Base-by-base conservation (phyloP, 2,888 invertebrate genomes). In the Brassicogethes aeneus region DNA sequence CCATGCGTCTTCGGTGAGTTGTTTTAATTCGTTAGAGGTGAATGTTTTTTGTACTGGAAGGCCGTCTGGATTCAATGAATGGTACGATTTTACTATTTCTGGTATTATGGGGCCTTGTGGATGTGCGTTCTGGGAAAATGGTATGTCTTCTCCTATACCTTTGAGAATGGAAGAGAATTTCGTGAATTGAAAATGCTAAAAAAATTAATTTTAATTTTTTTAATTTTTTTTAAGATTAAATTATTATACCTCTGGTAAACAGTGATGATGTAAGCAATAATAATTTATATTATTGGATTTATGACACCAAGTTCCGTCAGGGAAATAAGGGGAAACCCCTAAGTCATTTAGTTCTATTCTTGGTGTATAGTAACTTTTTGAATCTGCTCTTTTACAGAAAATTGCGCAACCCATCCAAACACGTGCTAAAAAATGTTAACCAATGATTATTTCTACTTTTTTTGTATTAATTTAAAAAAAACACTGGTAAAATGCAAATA, bases 251-350 rank as follows among this genome's bases (percentile, higher is more conserved):
- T 84, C 81, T 1, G 85, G 82, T 42, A 85, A 65, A 61, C 85
- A 86, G 54, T 83, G 82, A 61, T 85, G 84, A 51, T 82, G 80
- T 39, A 80, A 68, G 55, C 85, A 85, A 61, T 76, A 86, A 68
- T 79, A 84, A 62, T 85, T 72, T 43, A 74, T 69, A 13, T 68
- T 75, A 7, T 33, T 17, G 53, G 80, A 79, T 55, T 72, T 71
- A 61, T 86, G 83, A 59, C 86, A 87, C 82, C 82, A 84, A 2
- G 85, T 86, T 10, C 86, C 86, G 66, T 86, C 86, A 0, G 87
- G 86, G 59, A 85, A 83, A 65, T 83, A 82, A 0, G 84, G 79
- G 55, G 82, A 78, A 17, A 80, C 68, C 3, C 82, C 82, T 29
- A 80, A 72, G 62, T 83, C 82, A 60, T 85, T 84, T 37, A 86